These are phyloP conservation scores for Asteroscopus sphinx DNA, from an alignment of 2,888 invertebrate genomes.

Conservation along the genomic window DNA sequence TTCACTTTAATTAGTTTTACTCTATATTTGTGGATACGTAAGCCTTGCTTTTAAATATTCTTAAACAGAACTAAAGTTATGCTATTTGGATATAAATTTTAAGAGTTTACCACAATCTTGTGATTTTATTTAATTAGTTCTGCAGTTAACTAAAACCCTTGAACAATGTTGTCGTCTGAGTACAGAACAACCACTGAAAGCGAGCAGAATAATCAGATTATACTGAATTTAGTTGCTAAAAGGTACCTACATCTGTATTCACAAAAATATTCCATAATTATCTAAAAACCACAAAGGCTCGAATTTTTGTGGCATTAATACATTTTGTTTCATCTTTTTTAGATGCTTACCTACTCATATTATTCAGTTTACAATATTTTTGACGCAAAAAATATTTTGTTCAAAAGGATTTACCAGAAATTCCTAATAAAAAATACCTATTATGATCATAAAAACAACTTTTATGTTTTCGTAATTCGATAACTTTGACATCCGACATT, in stretches of 20 bases:
- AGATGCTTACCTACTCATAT: too few species aligned
- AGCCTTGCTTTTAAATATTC: too few species aligned
- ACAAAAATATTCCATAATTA: not conserved
- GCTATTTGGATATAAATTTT: constrained; percentile 2
- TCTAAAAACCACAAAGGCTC: not conserved
- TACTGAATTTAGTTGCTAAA: not conserved
- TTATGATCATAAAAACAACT: not conserved
- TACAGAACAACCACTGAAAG: constrained; percentile 5
- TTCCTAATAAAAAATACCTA: not conserved
- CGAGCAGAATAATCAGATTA: constrained; percentile 29
- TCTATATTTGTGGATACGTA: too few species aligned
- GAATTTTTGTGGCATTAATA: not conserved
- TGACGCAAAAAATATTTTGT: not conserved
- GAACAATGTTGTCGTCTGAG: constrained; percentile 7
- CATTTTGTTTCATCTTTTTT: not conserved
- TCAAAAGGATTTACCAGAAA: too few species aligned
- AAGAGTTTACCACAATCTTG: constrained; percentile 17
- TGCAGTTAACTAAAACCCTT: constrained; percentile 11
- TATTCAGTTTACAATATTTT: not conserved
- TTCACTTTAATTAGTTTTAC: too few species aligned
- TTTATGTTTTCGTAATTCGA: constrained; percentile 10
- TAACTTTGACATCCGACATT: not conserved
- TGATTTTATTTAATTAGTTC: constrained; percentile 6
- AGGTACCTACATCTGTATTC: not conserved
- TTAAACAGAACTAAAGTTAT: constrained; percentile 9